Percentiles rank a stretch among this genome's conserved stretches.
phyloP scores from a whole-genome alignment of 2,888 invertebrate species.

The Scrobipalpa costella region DNA sequence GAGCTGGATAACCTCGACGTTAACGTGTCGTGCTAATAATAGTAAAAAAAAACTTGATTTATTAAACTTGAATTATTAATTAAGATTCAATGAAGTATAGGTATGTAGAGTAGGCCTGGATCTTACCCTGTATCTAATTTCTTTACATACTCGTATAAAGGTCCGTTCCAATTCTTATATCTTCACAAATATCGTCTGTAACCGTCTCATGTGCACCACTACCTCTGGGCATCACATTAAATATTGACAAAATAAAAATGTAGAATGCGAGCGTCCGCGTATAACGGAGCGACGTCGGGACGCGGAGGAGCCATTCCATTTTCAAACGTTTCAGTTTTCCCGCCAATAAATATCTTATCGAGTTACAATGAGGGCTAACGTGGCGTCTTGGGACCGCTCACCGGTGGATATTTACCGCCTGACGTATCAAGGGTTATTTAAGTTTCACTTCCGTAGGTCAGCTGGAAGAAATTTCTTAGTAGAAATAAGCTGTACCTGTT shows the following conservation, averaged over 20 bases:
- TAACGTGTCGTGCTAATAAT: too few relatives aligned
- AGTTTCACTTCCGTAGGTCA: too few relatives aligned
- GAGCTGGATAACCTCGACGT: too few relatives aligned
- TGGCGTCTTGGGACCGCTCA: conserved; percentile 56
- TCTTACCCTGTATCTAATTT: too few relatives aligned
- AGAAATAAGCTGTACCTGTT: too few relatives aligned
- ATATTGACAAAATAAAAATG: conserved; percentile 81
- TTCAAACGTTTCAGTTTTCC: conserved; percentile 71
- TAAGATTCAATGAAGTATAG: too few relatives aligned
- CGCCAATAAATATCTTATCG: conserved; percentile 79
- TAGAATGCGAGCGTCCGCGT: conserved; percentile 70
- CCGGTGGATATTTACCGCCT: conserved; percentile 43
- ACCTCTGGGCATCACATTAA: conserved; percentile 69
- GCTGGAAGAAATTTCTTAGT: too few relatives aligned
- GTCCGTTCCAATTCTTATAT: background rate
- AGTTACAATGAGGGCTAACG: conserved; percentile 74
- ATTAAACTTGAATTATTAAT: too few relatives aligned
- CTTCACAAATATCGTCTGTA: background rate
- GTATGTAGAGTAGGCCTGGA: too few relatives aligned
- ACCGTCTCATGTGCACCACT: conserved; percentile 33
- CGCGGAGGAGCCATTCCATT: conserved; percentile 73
- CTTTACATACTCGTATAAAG: too few relatives aligned
- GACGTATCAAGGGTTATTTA: conserved; percentile 27
- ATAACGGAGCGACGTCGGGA: conserved; percentile 63
- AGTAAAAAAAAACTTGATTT: too few relatives aligned